These are phyloP conservation scores for Agraylea sexmaculata DNA, from an alignment of 1,140 invertebrate genomes.

Conservation along the genomic window DNA sequence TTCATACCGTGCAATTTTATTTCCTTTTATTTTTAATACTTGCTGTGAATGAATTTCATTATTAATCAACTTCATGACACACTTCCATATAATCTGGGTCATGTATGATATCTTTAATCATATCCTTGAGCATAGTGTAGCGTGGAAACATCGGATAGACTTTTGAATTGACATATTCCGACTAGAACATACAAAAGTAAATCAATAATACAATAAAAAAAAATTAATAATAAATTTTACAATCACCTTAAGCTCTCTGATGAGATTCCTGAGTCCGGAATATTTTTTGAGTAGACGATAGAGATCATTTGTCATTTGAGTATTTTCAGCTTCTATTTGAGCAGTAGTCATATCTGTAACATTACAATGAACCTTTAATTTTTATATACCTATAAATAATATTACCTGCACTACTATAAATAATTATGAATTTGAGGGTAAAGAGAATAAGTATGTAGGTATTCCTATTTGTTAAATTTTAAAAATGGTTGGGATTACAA, in stretches of 20 bases:
- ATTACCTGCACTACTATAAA: too few species aligned
- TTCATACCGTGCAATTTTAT: too few species aligned
- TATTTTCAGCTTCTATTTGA: conserved; percentile 87
- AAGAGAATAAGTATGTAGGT: too few species aligned
- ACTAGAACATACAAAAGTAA: conserved; percentile 42
- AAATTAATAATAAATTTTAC: conserved; percentile 4
- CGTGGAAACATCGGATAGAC: conserved; percentile 86
- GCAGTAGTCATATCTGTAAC: conserved; percentile 78
- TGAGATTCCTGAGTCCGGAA: conserved; percentile 73
- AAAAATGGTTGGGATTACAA: conserved; percentile 4
- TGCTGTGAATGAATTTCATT: too few species aligned
- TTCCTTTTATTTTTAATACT: too few species aligned
- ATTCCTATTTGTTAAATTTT: conserved; percentile 2
- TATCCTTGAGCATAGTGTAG: conserved; percentile 88
- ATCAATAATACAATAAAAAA: background rate
- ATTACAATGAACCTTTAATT: too few species aligned
- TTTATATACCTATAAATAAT: too few species aligned
- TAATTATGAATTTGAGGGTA: too few species aligned
- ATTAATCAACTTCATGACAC: conserved; percentile 73
- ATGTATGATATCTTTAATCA: conserved; percentile 90
- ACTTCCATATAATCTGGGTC: conserved; percentile 93
- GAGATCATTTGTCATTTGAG: conserved; percentile 87
- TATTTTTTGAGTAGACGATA: conserved; percentile 87
- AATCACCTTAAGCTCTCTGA: conserved; percentile 74
- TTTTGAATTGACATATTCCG: conserved; percentile 78